These are phyloP conservation scores for Cephonodes hylas DNA, from an alignment of 2,888 invertebrate species.

Conservation along the genomic window DNA sequence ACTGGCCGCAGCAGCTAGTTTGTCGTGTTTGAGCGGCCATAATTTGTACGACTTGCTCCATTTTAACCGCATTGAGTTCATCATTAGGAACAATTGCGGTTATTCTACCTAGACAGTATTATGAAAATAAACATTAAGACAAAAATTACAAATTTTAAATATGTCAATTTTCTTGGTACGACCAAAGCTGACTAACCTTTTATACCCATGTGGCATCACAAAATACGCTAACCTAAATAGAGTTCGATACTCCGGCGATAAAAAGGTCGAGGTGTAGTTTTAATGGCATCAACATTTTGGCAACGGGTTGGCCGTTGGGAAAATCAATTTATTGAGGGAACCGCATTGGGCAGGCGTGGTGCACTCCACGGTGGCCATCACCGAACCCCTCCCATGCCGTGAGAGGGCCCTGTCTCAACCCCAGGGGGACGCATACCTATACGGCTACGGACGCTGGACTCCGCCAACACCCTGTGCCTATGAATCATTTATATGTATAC, in stretches of 20 bases:
- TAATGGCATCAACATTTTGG: constrained; percentile 7
- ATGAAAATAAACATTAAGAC: too few species aligned
- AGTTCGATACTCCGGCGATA: background rate
- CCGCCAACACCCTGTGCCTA: background rate
- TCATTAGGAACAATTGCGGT: too few species aligned
- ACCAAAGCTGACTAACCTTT: background rate
- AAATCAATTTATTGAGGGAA: background rate
- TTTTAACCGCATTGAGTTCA: too few species aligned
- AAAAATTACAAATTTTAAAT: too few species aligned
- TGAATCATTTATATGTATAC: background rate
- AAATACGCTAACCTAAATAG: background rate
- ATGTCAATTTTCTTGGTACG: too few species aligned
- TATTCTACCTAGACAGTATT: too few species aligned
- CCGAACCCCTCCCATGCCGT: background rate
- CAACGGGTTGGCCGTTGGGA: constrained; percentile 13
- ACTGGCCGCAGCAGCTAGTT: too few species aligned
- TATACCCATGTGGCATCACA: too few species aligned
- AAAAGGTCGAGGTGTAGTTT: background rate
- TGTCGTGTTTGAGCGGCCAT: too few species aligned
- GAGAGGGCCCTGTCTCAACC: background rate
- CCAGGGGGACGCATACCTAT: background rate
- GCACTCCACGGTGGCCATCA: background rate
- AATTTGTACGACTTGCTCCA: too few species aligned
- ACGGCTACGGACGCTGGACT: background rate
- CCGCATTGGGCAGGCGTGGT: constrained; percentile 8